A percentile compares a stretch with the other conserved stretches of the same genome.
These are phyloP conservation scores for Erethizon dorsatum DNA, from an alignment of 2,797 vertebrate species.

Conservation along the genomic window DNA sequence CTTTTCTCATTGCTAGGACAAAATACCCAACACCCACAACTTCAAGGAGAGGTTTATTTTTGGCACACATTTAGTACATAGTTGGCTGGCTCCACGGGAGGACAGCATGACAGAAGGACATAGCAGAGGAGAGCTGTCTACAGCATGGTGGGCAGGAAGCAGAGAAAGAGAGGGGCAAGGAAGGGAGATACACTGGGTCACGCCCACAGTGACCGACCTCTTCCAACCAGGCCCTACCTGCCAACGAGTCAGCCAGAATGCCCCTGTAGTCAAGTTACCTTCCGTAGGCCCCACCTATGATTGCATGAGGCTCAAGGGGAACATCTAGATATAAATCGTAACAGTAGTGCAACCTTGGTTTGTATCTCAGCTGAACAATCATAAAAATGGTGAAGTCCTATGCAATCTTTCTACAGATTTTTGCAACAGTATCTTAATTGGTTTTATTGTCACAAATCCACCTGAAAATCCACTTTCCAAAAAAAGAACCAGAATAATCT, in stretches of 20 bases:
- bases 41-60: neutral
- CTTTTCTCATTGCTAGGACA: neutral
- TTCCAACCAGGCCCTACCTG: neutral
- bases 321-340: neutral
- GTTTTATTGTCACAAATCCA: neutral
- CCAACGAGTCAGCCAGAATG: neutral
- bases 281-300: neutral
- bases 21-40: neutral
- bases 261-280: neutral
- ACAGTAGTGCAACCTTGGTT: neutral
- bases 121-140: neutral
- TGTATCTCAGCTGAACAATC: neutral
- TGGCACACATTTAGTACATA: neutral
- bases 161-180: neutral
- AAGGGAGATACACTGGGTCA: neutral
- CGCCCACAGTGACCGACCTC: neutral
- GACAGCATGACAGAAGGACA: neutral
- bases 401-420: neutral
- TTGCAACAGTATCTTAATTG: constrained; percentile 9
- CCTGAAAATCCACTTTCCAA: constrained; percentile 33
- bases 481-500: neutral
- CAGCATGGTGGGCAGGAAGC: neutral
- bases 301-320: neutral
- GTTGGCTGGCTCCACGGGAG: neutral
- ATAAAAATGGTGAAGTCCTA: neutral